phyloP scores from a whole-genome alignment of 2,888 invertebrate species.

The Eubasilissa splendida region DNA sequence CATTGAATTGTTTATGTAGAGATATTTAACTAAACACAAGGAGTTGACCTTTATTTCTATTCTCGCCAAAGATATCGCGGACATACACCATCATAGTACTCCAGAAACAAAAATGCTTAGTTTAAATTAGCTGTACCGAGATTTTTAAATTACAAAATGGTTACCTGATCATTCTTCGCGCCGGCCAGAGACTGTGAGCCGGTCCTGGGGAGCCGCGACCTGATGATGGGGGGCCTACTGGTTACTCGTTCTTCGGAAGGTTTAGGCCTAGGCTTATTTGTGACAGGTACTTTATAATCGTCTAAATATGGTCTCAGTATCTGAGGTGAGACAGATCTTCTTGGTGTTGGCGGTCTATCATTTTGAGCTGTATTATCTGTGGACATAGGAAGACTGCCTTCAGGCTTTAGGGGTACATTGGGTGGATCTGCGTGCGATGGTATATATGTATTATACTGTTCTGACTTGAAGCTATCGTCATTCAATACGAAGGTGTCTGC shows the following conservation, averaged over 20 bases:
- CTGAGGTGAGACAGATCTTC: slow-evolving; percentile 46
- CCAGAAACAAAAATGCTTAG: no score
- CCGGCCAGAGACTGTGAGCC: slow-evolving; percentile 31
- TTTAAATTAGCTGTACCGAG: no score
- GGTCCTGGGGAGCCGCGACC: slow-evolving; percentile 42
- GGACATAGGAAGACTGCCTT: slow-evolving; percentile 57
- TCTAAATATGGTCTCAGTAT: slow-evolving; percentile 37
- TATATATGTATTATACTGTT: slow-evolving; percentile 27
- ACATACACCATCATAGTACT: no score
- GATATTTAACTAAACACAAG: no score
- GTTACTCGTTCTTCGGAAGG: slow-evolving; percentile 46
- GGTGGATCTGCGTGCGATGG: slow-evolving; percentile 36
- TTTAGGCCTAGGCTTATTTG: slow-evolving; percentile 27
- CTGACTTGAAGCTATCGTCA: slow-evolving; percentile 34
- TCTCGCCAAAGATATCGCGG: no score
- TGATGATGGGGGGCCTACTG: slow-evolving; percentile 44
- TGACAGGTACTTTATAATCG: slow-evolving; percentile 26
- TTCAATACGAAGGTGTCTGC: slow-evolving; percentile 42
- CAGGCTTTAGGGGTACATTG: slow-evolving; percentile 49
- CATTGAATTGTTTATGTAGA: no score
- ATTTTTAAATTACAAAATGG: no score
- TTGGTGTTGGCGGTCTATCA: slow-evolving; percentile 49
- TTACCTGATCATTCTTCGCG: slow-evolving; percentile 43
- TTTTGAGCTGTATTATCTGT: slow-evolving; percentile 52
- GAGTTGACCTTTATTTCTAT: no score